These are phyloP conservation scores for Archips xylosteana DNA, from an alignment of 2,888 invertebrate genomes.

Conservation along the genomic window DNA sequence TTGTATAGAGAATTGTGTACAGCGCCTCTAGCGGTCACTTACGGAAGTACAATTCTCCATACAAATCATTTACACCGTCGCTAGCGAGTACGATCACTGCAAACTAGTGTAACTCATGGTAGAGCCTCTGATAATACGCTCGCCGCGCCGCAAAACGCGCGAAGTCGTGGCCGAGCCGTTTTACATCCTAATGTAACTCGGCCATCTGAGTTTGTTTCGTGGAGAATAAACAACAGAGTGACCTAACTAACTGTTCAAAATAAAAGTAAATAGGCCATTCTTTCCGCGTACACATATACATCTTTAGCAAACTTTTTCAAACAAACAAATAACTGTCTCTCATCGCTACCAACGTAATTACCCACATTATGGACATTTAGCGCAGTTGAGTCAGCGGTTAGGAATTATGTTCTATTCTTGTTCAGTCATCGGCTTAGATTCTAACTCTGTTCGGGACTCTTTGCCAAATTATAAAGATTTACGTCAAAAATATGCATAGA, in stretches of 20 bases:
- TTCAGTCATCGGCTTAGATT: conserved; percentile 68
- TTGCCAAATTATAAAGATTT: conserved; percentile 80
- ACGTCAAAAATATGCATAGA: conserved; percentile 75
- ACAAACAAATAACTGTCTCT: conserved; percentile 31
- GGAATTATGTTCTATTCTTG: conserved; percentile 78
- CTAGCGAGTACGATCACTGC: no score
- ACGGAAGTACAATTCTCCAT: no score
- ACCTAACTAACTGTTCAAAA: neutral
- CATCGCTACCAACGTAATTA: conserved; percentile 5
- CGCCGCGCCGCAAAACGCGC: no score
- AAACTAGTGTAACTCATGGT: no score
- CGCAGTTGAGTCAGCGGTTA: conserved; percentile 67
- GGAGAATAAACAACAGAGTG: neutral
- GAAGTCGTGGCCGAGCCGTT: no score
- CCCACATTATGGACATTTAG: conserved; percentile 49
- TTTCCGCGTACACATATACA: neutral
- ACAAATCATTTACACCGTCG: no score
- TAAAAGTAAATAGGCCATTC: conserved; percentile 3
- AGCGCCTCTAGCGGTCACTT: no score
- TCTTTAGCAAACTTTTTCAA: conserved; percentile 34
- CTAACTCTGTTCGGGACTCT: conserved; percentile 66
- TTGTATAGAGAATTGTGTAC: no score
- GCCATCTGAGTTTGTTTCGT: neutral
- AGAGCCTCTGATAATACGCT: no score
- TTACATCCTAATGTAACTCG: no score